Percentiles rank a stretch among this genome's conserved stretches.
Evolutionary conservation across 2,888 invertebrate species (phyloP).

Genomic region (Hartigia nigra): DNA sequence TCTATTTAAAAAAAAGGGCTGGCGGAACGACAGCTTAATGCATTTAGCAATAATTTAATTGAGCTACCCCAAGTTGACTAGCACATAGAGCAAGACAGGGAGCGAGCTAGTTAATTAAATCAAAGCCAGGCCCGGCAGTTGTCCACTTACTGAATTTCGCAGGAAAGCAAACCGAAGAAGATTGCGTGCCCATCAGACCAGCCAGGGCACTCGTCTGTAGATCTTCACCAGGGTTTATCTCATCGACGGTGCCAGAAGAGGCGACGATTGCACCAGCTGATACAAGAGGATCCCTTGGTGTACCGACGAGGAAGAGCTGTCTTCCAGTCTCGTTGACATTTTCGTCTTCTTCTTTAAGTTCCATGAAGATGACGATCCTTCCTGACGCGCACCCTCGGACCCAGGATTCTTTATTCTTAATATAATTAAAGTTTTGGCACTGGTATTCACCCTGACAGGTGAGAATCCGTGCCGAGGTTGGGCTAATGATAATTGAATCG

Average conservation of each 20-base stretch:
- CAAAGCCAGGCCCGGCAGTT: constrained; percentile 41
- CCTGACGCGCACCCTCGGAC: neutral
- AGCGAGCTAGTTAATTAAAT: constrained; percentile 58
- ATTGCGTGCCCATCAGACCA: constrained; percentile 61
- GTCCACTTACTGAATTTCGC: constrained; percentile 64
- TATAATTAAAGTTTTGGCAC: neutral
- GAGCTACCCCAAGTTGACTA: constrained; percentile 45
- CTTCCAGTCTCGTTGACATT: constrained; percentile 48
- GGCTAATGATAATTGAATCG: constrained; percentile 48
- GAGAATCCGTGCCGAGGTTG: constrained; percentile 22
- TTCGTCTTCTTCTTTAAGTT: constrained; percentile 60
- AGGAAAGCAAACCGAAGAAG: constrained; percentile 63
- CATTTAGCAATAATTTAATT: constrained; percentile 66
- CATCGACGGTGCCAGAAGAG: constrained; percentile 45
- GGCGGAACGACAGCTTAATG: constrained; percentile 57
- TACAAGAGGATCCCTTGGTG: constrained; percentile 61
- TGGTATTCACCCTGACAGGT: constrained; percentile 14
- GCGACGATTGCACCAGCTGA: constrained; percentile 58
- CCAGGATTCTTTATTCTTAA: neutral
- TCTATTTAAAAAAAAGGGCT: constrained; percentile 56
- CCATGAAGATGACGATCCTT: constrained; percentile 40
- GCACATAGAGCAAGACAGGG: constrained; percentile 34
- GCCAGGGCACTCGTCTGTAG: constrained; percentile 60
- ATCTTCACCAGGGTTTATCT: constrained; percentile 54
- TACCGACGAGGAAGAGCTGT: constrained; percentile 58